These are phyloP conservation scores for Drosophila lowei DNA, from an alignment of 1,140 invertebrate genomes.

Conservation along the genomic window DNA sequence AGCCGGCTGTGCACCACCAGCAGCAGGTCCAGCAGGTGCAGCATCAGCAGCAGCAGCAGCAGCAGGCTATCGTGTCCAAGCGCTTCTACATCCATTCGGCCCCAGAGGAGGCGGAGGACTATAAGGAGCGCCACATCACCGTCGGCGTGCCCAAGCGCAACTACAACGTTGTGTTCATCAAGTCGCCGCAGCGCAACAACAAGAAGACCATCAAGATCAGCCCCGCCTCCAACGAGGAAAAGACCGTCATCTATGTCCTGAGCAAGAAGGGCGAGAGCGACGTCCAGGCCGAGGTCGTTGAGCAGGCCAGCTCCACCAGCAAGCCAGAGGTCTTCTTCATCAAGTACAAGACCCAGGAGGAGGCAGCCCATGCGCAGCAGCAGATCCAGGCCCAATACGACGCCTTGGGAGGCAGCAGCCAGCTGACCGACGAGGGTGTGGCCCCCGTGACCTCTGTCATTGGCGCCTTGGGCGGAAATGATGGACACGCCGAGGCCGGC, in stretches of 20 bases:
- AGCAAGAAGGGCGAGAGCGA: slow-evolving; percentile 86
- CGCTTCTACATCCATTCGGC: slow-evolving; percentile 82
- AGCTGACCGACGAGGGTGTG: slow-evolving; percentile 78
- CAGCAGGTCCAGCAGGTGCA: slow-evolving; percentile 40
- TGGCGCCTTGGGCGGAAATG: slow-evolving; percentile 66
- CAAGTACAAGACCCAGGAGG: slow-evolving; percentile 88
- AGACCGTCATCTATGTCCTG: slow-evolving; percentile 93
- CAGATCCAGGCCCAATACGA: slow-evolving; percentile 82
- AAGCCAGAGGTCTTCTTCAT: slow-evolving; percentile 91
- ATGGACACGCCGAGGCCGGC: slow-evolving; percentile 33
- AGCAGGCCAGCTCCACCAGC: slow-evolving; percentile 85
- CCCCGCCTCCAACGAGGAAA: slow-evolving; percentile 90
- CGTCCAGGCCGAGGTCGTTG: slow-evolving; percentile 71
- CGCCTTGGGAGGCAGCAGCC: slow-evolving; percentile 75
- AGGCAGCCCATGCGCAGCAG: slow-evolving; percentile 81
- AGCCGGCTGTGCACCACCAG: slow-evolving; percentile 83
- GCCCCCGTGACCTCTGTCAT: slow-evolving; percentile 81
- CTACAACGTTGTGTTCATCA: slow-evolving; percentile 94
- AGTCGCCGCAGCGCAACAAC: slow-evolving; percentile 89
- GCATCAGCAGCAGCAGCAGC: slow-evolving; percentile 58
- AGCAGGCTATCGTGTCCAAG: slow-evolving; percentile 84
- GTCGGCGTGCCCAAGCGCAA: slow-evolving; percentile 88
- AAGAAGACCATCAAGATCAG: slow-evolving; percentile 85
- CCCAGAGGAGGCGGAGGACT: slow-evolving; percentile 77
- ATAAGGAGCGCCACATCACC: slow-evolving; percentile 82